phyloP scores from a whole-genome alignment of 1,140 invertebrate species.

The Berghia stephanieae region DNA sequence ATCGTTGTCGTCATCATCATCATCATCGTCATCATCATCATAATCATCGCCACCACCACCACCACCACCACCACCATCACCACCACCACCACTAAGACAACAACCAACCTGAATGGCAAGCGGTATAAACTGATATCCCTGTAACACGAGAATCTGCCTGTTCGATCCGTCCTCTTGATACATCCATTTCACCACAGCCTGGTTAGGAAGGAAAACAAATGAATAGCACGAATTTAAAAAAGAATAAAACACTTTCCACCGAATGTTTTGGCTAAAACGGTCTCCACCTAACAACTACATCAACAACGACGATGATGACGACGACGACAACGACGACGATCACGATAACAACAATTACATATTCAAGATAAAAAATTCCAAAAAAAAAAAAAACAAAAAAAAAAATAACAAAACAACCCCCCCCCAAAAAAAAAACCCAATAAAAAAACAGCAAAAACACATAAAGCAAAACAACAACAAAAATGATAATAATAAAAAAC shows the following conservation, averaged over 20 bases:
- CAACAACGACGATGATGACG: no score
- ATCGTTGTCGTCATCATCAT: not conserved
- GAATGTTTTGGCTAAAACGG: not conserved
- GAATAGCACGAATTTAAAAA: conserved; percentile 20
- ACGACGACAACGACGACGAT: no score
- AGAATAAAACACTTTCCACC: not conserved
- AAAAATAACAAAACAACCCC: no score
- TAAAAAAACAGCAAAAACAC: no score
- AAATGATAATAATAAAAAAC: not conserved
- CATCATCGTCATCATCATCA: not conserved
- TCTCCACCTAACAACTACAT: no score
- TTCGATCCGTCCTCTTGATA: conserved; percentile 42
- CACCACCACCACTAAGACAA: not conserved
- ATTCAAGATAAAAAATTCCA: no score
- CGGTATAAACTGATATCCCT: conserved; percentile 46
- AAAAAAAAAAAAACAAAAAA: no score
- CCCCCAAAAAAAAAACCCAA: no score
- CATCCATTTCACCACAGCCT: conserved; percentile 46
- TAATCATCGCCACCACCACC: not conserved
- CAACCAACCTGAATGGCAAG: conserved; percentile 35
- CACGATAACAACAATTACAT: no score
- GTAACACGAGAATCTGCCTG: conserved; percentile 47
- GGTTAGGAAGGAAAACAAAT: no score
- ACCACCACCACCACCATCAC: not conserved
- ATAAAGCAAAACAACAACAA: no score